Base-by-base conservation (phyloP, 2,113 vertebrate genomes). In the Quiscalus mexicanus region DNA sequence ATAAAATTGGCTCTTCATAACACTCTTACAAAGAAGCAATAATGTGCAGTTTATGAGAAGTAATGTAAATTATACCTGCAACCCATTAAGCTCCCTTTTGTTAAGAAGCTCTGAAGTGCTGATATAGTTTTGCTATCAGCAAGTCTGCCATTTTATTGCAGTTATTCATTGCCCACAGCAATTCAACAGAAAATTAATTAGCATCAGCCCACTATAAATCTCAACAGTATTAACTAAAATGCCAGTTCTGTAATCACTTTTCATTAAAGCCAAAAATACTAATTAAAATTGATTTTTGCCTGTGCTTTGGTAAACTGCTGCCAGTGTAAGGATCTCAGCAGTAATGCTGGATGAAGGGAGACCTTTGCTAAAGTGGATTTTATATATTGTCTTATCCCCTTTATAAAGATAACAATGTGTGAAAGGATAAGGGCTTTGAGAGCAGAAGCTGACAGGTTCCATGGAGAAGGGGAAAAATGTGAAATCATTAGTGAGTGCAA, bases 221-320 rank as follows among this genome's bases (percentile, higher is more conserved):
- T 98, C 97, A 95, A 92, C 94, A 94, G 96, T 98, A 98, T 98
- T 98, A 98, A 96, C 97, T 97, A 97, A 98, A 98, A 98, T 98
- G 98, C 98, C 98, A 98, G 98, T 98, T 98, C 97, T 98, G 97
- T 98, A 98, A 98, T 98, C 98, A 97, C 97, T 98, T 98, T 98
- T 97, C 97, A 98, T 98, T 98, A 98, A 98, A 97, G 97, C 97
- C 97, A 98, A 98, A 98, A 98, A 98, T 98, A 98, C 98, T 98
- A 98, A 98, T 98, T 98, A 98, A 98, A 98, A 98, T 98, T 98
- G 98, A 98, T 98, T 98, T 96, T 97, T 97, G 77, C 94, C 90
- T 97, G 44, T 93, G 96, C 96, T 97, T 98, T 97, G 94, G 97
- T 98, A 97, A 98, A 97, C 87, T 96, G 91, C 96, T 98, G 97